phyloP scores from a whole-genome alignment of 1,140 invertebrate genomes.

The Drosophila ercepeae region DNA sequence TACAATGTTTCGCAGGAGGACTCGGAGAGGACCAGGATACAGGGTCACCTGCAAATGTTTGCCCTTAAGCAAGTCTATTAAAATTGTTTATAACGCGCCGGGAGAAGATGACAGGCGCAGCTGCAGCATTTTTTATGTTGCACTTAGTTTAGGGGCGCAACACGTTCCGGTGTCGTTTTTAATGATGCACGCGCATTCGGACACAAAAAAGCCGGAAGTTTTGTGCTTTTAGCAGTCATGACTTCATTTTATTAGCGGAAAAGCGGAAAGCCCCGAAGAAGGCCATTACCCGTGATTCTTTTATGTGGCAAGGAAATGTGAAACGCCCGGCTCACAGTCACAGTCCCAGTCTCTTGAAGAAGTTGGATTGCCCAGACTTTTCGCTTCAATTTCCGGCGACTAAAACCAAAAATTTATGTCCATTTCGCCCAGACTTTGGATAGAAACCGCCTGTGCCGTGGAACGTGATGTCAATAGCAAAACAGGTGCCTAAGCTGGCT shows the following conservation, averaged over 20 bases:
- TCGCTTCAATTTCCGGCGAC: constrained; percentile 67
- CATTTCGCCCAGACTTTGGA: constrained; percentile 40
- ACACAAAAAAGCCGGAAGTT: constrained; percentile 73
- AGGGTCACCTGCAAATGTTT: constrained; percentile 60
- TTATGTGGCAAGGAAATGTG: constrained; percentile 71
- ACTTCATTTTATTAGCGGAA: constrained; percentile 69
- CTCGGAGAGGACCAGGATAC: no score
- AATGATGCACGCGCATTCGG: constrained; percentile 65
- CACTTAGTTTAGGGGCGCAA: constrained; percentile 38
- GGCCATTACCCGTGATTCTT: constrained; percentile 63
- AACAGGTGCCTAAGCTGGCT: constrained; percentile 53
- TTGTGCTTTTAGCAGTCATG: constrained; percentile 74
- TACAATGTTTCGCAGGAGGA: constrained; percentile 55
- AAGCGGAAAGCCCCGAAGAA: constrained; percentile 33
- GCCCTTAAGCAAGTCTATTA: constrained; percentile 80
- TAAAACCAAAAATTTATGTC: constrained; percentile 68
- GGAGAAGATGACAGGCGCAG: constrained; percentile 10
- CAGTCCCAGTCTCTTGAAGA: constrained; percentile 19
- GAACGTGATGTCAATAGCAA: constrained; percentile 78
- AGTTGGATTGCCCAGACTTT: constrained; percentile 52
- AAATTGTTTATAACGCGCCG: constrained; percentile 71
- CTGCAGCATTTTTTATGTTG: constrained; percentile 65
- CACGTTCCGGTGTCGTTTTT: constrained; percentile 61
- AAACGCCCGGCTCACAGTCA: constrained; percentile 21
- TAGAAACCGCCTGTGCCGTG: constrained; percentile 19